Evolutionary conservation across 2,888 invertebrate genomes (phyloP).

Genomic region (Mycalesis mineus): DNA sequence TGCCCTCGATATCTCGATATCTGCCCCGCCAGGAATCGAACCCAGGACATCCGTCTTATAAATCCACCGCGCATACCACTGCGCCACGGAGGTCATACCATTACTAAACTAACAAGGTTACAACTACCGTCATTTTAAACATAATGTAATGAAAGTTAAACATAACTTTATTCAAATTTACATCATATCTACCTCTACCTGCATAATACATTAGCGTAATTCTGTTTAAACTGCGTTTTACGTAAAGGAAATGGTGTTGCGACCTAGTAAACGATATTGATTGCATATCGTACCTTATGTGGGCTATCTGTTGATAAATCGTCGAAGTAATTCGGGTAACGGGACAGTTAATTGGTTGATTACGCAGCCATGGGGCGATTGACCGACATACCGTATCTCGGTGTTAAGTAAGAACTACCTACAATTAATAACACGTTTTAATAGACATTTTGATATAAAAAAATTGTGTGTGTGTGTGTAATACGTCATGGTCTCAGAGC

Average conservation of each 20-base stretch:
- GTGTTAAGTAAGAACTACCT: conserved; percentile 41
- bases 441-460: background rate
- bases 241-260: conserved; percentile 9
- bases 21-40: no score
- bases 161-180: background rate
- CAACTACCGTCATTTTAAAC: no score
- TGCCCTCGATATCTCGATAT: no score
- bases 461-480: background rate
- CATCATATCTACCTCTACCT: background rate
- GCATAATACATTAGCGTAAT: conserved; percentile 2
- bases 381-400: conserved; percentile 33
- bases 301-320: conserved; percentile 38
- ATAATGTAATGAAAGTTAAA: background rate
- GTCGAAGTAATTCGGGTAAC: conserved; percentile 32
- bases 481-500: no score
- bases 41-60: no score
- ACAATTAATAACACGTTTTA: background rate
- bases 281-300: conserved; percentile 37
- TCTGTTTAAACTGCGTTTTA: conserved; percentile 8
- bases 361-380: conserved; percentile 27
- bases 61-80: no score
- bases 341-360: conserved; percentile 35
- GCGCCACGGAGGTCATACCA: background rate
- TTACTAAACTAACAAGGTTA: no score
- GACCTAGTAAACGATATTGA: conserved; percentile 24